A percentile compares a stretch with the other conserved stretches of the same genome.
Evolutionary conservation across 1,140 invertebrate species (phyloP).

Genomic region (Neodiprion virginianus): DNA sequence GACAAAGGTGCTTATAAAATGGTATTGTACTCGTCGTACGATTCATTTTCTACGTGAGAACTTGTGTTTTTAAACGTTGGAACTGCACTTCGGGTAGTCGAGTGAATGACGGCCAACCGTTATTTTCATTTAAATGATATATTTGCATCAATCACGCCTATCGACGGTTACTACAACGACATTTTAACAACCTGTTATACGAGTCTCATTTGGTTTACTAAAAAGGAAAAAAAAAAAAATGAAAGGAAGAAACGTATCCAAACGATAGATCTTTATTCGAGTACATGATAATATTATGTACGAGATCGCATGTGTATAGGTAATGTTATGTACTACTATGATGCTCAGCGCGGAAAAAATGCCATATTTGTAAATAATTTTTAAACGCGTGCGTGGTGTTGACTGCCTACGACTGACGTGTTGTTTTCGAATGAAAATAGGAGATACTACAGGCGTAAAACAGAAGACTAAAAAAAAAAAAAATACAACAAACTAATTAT

Average conservation of each 20-base stretch:
- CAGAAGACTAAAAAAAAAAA: not conserved
- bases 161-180: too few species aligned
- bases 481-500: not conserved
- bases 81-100: not conserved
- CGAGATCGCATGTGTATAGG: not conserved
- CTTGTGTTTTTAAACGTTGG: not conserved
- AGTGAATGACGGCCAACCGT: not conserved
- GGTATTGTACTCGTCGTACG: not conserved
- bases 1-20: not conserved
- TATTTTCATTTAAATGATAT: not conserved
- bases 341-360: not conserved
- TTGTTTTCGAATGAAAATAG: not conserved
- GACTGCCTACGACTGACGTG: not conserved
- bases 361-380: conserved; percentile 1
- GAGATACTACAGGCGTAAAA: too few species aligned
- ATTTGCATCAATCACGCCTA: not conserved
- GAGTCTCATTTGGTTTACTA: not conserved
- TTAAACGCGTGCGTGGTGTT: not conserved
- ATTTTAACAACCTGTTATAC: not conserved
- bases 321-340: not conserved
- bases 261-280: not conserved
- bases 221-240: not conserved
- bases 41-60: not conserved
- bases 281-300: not conserved
- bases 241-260: not conserved